Conservation (phyloP, 2,888 invertebrate species). For the Conomelus anceps region DNA sequence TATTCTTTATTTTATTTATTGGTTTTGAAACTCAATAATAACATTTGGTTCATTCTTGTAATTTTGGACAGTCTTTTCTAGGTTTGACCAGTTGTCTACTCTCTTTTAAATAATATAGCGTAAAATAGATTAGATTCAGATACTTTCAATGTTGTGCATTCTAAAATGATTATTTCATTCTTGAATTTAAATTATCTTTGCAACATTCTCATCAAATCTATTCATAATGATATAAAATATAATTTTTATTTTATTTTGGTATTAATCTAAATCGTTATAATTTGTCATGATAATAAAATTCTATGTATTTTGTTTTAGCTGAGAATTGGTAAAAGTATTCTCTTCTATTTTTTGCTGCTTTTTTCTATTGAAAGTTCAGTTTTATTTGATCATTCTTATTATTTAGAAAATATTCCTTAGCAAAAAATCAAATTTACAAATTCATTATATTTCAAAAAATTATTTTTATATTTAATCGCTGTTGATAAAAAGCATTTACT, state of each 20-base stretch:
- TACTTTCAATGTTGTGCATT: background rate
- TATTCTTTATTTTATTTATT: background rate
- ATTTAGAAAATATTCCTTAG: background rate
- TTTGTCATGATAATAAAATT: background rate
- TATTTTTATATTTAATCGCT: background rate
- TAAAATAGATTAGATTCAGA: background rate
- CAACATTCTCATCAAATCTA: constrained; percentile 8
- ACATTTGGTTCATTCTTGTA: background rate
- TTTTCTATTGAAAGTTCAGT: constrained; percentile 3
- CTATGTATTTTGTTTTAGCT: background rate
- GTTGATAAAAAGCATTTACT: background rate
- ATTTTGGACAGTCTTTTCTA: background rate
- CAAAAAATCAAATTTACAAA: background rate
- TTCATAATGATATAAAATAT: background rate
- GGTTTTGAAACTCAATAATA: too few relatives aligned
- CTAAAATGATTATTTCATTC: background rate
- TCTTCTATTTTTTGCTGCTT: constrained; percentile 7
- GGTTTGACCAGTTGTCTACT: background rate
- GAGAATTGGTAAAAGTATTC: background rate
- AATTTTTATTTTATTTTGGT: constrained; percentile 17
- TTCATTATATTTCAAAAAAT: background rate
- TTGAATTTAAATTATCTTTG: background rate
- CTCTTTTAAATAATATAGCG: too few relatives aligned
- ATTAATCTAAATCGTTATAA: background rate
- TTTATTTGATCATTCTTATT: constrained; percentile 9